These are phyloP conservation scores for Gallinago nigripennis DNA, from an alignment of 2,797 vertebrate genomes.

Conservation along the genomic window DNA sequence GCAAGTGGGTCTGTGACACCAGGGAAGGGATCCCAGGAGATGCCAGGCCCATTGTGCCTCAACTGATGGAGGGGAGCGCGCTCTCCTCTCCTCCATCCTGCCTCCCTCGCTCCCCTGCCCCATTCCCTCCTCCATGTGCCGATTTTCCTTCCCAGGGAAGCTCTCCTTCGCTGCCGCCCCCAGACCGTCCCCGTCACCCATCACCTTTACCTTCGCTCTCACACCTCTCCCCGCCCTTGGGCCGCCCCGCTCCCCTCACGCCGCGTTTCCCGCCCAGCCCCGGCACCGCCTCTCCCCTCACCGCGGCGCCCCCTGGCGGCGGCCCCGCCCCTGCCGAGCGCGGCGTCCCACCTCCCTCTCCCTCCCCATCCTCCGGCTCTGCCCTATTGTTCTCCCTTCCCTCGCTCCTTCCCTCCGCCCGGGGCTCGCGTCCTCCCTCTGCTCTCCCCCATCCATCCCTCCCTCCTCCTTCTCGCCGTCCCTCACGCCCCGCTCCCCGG, in stretches of 20 bases:
- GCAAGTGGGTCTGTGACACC: fast-evolving
- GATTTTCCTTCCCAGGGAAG: no score
- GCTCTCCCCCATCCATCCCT: background rate
- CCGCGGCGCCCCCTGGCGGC: background rate
- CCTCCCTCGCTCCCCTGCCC: background rate
- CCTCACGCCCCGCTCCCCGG: constrained; percentile 24
- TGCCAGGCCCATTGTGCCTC: background rate
- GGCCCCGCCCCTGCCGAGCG: background rate
- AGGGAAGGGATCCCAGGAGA: fast-evolving
- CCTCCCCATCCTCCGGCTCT: background rate
- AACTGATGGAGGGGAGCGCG: background rate
- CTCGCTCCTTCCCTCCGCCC: background rate
- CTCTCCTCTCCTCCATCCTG: background rate
- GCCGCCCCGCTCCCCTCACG: background rate
- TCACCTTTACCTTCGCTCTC: background rate
- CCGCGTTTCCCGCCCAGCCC: background rate
- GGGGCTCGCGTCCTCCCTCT: background rate
- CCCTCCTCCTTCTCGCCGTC: constrained; percentile 53
- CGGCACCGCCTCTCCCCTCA: background rate
- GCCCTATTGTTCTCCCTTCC: background rate
- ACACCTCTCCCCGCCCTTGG: fast-evolving
- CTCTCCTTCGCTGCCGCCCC: background rate
- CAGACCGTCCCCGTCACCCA: fast-evolving
- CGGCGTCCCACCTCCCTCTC: background rate
- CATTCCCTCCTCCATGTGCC: no score